Evolutionary conservation across 1,140 invertebrate species (phyloP).

Genomic region (Trypoxylus dichotomus): DNA sequence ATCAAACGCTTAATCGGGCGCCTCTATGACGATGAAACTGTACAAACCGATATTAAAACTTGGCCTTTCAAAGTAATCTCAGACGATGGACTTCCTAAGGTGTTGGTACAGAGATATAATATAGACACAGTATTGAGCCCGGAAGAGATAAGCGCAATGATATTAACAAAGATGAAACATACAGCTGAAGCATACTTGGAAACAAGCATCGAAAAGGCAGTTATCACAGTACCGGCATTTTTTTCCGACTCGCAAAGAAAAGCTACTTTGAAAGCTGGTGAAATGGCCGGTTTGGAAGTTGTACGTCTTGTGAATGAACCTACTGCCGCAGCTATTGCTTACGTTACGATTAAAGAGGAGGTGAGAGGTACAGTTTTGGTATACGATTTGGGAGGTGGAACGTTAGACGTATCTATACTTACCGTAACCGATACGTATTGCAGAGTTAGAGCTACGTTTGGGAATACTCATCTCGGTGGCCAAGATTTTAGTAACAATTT

Average conservation of each 20-base stretch:
- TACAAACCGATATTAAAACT: constrained; percentile 6
- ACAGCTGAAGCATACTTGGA: constrained; percentile 74
- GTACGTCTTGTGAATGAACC: constrained; percentile 96
- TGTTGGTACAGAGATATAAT: neutral
- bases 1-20: constrained; percentile 16
- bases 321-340: constrained; percentile 94
- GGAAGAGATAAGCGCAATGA: constrained; percentile 85
- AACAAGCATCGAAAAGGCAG: constrained; percentile 84
- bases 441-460: constrained; percentile 94
- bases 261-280: constrained; percentile 83
- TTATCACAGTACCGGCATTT: constrained; percentile 95
- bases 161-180: constrained; percentile 69
- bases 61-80: neutral
- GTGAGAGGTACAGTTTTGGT: constrained; percentile 63
- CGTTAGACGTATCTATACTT: constrained; percentile 56
- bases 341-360: constrained; percentile 85
- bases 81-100: neutral
- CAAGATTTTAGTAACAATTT: constrained; percentile 95
- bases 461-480: constrained; percentile 90
- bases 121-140: constrained; percentile 74
- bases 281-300: constrained; percentile 73
- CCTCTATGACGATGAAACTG: neutral
- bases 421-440: constrained; percentile 82
- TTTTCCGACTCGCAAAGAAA: constrained; percentile 96
- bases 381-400: constrained; percentile 93